These are phyloP conservation scores for Eupithecia vulgata DNA, from an alignment of 2,888 invertebrate species.

Conservation along the genomic window DNA sequence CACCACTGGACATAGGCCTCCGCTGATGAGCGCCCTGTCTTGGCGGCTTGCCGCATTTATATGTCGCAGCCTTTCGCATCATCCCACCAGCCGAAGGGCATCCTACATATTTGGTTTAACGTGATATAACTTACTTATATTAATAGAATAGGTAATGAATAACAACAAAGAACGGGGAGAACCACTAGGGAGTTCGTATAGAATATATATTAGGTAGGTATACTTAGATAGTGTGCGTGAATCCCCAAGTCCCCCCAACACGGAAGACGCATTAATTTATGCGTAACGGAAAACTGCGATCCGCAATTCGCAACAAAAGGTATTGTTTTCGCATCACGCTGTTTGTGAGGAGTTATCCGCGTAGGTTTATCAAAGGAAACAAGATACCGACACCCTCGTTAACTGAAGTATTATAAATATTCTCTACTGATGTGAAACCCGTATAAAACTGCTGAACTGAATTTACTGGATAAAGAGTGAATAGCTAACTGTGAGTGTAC, in stretches of 20 bases:
- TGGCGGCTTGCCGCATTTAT: no score
- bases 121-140: no score
- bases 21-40: no score
- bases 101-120: no score
- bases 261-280: constrained; percentile 32
- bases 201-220: no score
- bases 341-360: constrained; percentile 49
- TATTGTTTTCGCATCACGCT: constrained; percentile 40
- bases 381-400: constrained; percentile 50
- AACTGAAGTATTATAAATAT: constrained; percentile 31
- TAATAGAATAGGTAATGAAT: no score
- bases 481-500: background rate
- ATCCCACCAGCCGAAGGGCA: no score
- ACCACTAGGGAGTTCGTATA: background rate
- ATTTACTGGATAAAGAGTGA: constrained; percentile 30
- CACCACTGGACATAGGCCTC: no score
- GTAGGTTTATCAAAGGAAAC: constrained; percentile 63
- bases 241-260: constrained; percentile 16
- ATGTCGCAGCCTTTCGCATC: no score
- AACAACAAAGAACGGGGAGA: background rate
- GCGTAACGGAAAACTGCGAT: constrained; percentile 25
- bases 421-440: constrained; percentile 40
- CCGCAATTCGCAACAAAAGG: constrained; percentile 26
- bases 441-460: constrained; percentile 52
- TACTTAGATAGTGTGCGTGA: constrained; percentile 8